Conservation (phyloP, 2,888 invertebrate genomes). For the Chloroclysta siterata region DNA sequence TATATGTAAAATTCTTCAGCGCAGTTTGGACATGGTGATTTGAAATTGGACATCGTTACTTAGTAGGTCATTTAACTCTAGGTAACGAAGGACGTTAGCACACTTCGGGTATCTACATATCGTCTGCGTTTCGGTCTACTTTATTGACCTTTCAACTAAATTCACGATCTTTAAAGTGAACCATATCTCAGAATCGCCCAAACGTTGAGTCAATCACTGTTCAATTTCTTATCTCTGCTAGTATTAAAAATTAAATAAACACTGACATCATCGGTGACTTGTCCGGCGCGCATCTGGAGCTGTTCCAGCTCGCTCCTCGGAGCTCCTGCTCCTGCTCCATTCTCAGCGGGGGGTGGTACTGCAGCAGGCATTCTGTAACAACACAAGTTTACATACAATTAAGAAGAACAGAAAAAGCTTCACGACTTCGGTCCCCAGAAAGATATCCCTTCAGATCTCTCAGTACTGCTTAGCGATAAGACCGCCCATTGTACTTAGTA, state of each 20-base stretch:
- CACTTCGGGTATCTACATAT: too few species aligned
- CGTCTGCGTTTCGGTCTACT: too few species aligned
- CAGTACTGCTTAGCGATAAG: too few species aligned
- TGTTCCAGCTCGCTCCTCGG: conserved; percentile 95
- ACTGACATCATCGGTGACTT: conserved; percentile 95
- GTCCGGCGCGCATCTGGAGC: conserved; percentile 92
- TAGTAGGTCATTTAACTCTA: too few species aligned
- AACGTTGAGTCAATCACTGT: not conserved
- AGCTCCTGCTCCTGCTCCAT: conserved; percentile 83
- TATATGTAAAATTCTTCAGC: too few species aligned
- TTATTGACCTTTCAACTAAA: not conserved
- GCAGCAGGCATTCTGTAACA: conserved; percentile 87
- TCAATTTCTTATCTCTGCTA: not conserved
- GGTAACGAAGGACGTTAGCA: too few species aligned
- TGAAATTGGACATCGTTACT: too few species aligned
- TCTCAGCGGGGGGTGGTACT: conserved; percentile 85
- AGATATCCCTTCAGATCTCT: too few species aligned
- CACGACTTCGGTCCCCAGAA: too few species aligned
- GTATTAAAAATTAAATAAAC: not conserved
- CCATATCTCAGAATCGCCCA: not conserved
- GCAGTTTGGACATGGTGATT: too few species aligned
- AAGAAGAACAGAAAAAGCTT: not conserved
- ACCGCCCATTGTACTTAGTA: too few species aligned
- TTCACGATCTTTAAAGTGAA: not conserved
- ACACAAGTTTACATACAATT: conserved; percentile 20